A percentile compares a stretch with the other conserved stretches of the same genome.
These are phyloP conservation scores for Passer domesticus DNA, from an alignment of 2,113 vertebrate genomes.

Conservation along the genomic window DNA sequence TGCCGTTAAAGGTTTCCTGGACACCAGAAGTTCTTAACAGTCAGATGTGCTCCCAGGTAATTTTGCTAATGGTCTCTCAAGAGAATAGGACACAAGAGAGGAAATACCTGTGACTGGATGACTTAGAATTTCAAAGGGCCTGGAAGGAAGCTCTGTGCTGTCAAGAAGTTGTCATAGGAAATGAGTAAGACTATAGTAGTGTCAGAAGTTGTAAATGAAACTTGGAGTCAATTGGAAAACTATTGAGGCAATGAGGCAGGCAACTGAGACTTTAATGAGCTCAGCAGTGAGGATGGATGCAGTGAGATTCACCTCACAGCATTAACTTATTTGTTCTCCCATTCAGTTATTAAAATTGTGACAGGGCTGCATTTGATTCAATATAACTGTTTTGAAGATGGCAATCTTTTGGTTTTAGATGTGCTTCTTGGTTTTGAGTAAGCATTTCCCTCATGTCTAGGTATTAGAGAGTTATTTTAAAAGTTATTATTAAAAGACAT, in stretches of 20 bases:
- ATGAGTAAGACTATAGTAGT: not conserved
- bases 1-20: not conserved
- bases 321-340: not conserved
- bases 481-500: not conserved
- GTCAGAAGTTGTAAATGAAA: not conserved
- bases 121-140: not conserved
- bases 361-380: not conserved
- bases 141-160: not conserved
- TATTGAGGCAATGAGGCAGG: not conserved
- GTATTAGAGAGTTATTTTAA: not conserved
- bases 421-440: not conserved
- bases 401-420: not conserved
- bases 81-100: not conserved
- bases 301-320: not conserved
- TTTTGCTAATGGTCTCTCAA: not conserved
- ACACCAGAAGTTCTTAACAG: not conserved
- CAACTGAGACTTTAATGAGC: not conserved
- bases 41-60: not conserved
- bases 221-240: not conserved
- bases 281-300: not conserved
- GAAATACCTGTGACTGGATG: rapidly evolving
- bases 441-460: not conserved
- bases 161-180: not conserved
- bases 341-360: not conserved
- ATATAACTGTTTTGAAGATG: not conserved